Conservation (phyloP, 2,888 invertebrate genomes). For the Lasioglossum oenotherae region DNA sequence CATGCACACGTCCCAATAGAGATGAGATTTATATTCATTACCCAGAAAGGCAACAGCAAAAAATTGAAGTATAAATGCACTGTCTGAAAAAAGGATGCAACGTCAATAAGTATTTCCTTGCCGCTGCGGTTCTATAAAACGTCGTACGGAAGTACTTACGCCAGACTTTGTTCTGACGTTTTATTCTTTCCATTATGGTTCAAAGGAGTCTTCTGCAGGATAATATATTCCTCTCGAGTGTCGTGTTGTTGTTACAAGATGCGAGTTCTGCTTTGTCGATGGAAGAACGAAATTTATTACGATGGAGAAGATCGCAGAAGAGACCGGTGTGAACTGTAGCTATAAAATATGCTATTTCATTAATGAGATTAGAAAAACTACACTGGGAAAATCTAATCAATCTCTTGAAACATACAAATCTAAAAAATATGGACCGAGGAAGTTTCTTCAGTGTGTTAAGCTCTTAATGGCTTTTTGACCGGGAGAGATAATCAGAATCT, state of each 20-base stretch:
- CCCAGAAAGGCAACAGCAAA: neutral
- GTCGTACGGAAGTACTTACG: neutral
- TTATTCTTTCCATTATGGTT: neutral
- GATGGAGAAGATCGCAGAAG: neutral
- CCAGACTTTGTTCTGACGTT: neutral
- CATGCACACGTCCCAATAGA: neutral
- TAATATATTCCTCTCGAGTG: neutral
- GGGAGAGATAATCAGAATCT: neutral
- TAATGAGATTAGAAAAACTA: neutral
- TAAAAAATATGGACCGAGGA: neutral
- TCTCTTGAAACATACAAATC: too few relatives aligned
- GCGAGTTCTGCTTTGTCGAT: neutral
- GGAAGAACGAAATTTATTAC: neutral
- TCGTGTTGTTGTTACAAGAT: neutral
- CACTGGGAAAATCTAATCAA: too few relatives aligned
- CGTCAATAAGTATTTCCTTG: neutral
- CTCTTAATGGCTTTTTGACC: neutral
- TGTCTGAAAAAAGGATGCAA: neutral
- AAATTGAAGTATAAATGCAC: neutral
- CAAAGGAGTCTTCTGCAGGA: neutral
- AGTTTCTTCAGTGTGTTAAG: neutral
- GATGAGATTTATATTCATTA: slow-evolving; percentile 32
- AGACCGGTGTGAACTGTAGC: neutral
- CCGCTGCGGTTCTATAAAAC: neutral
- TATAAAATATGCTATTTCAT: neutral